Base-by-base conservation (phyloP, 2,113 vertebrate genomes). In the Silurus asotus region DNA sequence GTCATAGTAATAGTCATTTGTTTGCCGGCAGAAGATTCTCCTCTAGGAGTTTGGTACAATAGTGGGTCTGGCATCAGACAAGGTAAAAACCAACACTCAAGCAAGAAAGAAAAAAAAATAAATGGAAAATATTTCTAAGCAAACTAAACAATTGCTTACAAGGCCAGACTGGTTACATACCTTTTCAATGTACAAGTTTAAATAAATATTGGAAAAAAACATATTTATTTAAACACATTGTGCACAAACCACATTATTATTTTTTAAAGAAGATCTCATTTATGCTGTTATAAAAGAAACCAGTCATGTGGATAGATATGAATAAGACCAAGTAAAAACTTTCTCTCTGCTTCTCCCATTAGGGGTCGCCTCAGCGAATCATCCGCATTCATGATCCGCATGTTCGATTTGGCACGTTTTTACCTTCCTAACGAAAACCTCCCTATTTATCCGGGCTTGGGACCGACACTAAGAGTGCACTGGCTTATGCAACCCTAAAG, bases 1-100 rank as follows among this genome's bases (percentile, higher is more conserved):
- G 87, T 83, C 79, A 59, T 69, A 80, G 81, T 87, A 87, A 72
- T 87, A 88, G 84, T 86, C 84, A 88, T 88, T 82, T 86, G 76
- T 84, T 86, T 89, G 87, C 86, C 88, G 86, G 84, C 81, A 88
- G 51, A 58, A 69, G 76, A 62, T 28, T 58, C 72, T 89, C 81
- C 84, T 84, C 48, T 37, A 88, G 81, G 74, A 86, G 81, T 56
- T 61, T 74, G 75, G 65, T 81, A 65, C 86, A 88, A 76, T 84
- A 78, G 77, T 84, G 82, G 84, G 83, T 74, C 83, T 67, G 72
- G 49, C 83, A 75, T 86, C 76, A 84, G 82, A 77, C 45, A 69
- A 86, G 81, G 77, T 84, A 84, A 88, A 37, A 88, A 70, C 58
- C 76, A 81, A 85, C 81, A 70, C 19, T n/a, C n/a, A 25, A 79